Evolutionary conservation across 2,888 invertebrate genomes (phyloP), one percentile per base, ranked within the genome.

Genomic region (Sesia bembeciformis): DNA sequence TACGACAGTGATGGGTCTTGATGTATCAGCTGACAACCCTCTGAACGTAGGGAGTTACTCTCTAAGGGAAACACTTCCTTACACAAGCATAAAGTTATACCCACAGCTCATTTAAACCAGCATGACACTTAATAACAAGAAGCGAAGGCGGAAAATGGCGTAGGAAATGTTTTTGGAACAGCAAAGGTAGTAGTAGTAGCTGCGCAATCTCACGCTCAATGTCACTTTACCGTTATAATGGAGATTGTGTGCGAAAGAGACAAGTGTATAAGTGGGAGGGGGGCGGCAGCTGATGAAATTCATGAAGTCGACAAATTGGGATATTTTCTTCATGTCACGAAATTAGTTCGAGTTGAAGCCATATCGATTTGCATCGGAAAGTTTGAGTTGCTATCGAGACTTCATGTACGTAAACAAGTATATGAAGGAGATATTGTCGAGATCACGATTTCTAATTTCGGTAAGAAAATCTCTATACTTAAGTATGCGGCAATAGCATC

Each of bases 171-270:
- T 58, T 53, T 1, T 8, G 4, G 51, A 41, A 43, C 40, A 43
- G 57, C 55, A 57, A 59, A 59, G 54, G 55, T 57, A 56, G 59
- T 53, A 58, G 57, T 65, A 66, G 65, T 70, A 68, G 69, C 68
- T 66, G 75, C 74, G 76, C 83, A 83, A 84, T 84, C 82, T 84
- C 76, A 83, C 80, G 85, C 82, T 78, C 81, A 78, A 84, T 84
- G 82, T 83, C 81, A 78, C 78, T 83, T 82, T 84, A 84, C 84
- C 78, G 84, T 75, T 74, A 78, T 84, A 84, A 85, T 82, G 81
- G 76, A 82, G 79, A 84, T 84, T 82, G 67, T 58, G 65, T 70
- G 68, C 57, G 70, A 78, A 63, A 53, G 67, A 60, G 78, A 77
- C 58, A 23, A 3, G 8, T 43, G 50, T 56, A 64, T 54, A 39